Conservation (phyloP, 2,113 vertebrate species). For the Periophthalmus modestus region DNA sequence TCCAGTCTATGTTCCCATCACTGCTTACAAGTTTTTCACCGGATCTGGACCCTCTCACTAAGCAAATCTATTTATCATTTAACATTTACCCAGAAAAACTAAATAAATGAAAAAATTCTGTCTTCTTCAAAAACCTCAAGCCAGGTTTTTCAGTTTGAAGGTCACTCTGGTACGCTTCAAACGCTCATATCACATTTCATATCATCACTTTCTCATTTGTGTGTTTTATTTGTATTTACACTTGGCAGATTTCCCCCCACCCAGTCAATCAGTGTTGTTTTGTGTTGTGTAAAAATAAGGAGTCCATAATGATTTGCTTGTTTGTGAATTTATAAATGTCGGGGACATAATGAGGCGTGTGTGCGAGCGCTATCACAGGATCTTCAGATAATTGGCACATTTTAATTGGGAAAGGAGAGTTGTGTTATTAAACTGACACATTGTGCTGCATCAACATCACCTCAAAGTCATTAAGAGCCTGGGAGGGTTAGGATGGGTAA, state of each 20-base stretch:
- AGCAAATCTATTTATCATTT: too few relatives aligned
- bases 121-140: too few relatives aligned
- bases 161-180: neutral
- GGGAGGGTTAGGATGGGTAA: constrained; percentile 30
- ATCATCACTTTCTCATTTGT: neutral
- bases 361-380: constrained; percentile 53
- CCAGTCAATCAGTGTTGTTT: constrained; percentile 17
- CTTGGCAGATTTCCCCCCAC: neutral
- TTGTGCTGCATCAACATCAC: constrained; percentile 34
- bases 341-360: constrained; percentile 34
- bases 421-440: constrained; percentile 43
- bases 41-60: neutral
- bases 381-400: constrained; percentile 61
- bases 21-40: neutral
- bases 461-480: constrained; percentile 45
- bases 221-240: neutral
- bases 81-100: too few relatives aligned
- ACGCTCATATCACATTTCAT: neutral
- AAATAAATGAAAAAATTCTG: too few relatives aligned
- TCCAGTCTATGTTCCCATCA: too few relatives aligned
- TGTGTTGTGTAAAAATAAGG: constrained; percentile 13
- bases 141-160: neutral
- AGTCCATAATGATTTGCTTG: constrained; percentile 32
- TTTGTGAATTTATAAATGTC: constrained; percentile 49
- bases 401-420: constrained; percentile 54